Evolutionary conservation across 2,113 vertebrate genomes (phyloP), one percentile per base, ranked within the genome.

Genomic region (Apteryx mantelli): DNA sequence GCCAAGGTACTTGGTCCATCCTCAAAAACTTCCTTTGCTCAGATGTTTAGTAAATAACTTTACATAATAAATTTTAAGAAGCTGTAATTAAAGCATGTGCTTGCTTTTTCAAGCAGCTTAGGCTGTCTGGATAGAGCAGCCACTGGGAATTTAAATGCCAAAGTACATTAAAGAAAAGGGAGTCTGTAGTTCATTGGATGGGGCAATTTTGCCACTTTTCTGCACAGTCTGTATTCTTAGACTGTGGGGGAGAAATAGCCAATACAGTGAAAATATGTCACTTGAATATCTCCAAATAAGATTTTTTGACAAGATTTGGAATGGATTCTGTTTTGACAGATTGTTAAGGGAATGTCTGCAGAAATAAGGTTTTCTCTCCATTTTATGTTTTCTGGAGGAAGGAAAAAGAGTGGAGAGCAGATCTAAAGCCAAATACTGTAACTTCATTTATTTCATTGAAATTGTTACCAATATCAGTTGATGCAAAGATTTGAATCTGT

Each of bases 21-120:
- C 13, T 74, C 65, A 91, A 60, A 32, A 96, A 40, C 6, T 58
- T 87, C 30, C 50, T 88, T 89, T 56, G 4, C 30, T 88, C 63
- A 77, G 78, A 42, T 74, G 85, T 55, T 93, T 64, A 89, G 52
- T 58, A 91, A 44, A 11, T 92, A 76, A 32, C 20, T 74, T 52
- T 55, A 30, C 71, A 74, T 74, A 74, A 52, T 36, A 71, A 71
- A 50, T 74, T 17, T 36, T 53, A 38, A 40, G 40, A 74, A 38
- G 15, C 70, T 82, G 53, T 88, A 92, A 93, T 87, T 87, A 73
- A 91, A 73, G 7, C 0, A 21, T 52, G 24, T n/a, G 88, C 40
- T 85, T 80, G 9, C 56, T 81, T 95, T 95, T 95, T 46, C 75
- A 66, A 34, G 74, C 58, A 87, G 30, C 78, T 89, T 91, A 53